These are phyloP conservation scores for Chroicocephalus ridibundus DNA, from an alignment of 2,113 vertebrate species.

Conservation along the genomic window DNA sequence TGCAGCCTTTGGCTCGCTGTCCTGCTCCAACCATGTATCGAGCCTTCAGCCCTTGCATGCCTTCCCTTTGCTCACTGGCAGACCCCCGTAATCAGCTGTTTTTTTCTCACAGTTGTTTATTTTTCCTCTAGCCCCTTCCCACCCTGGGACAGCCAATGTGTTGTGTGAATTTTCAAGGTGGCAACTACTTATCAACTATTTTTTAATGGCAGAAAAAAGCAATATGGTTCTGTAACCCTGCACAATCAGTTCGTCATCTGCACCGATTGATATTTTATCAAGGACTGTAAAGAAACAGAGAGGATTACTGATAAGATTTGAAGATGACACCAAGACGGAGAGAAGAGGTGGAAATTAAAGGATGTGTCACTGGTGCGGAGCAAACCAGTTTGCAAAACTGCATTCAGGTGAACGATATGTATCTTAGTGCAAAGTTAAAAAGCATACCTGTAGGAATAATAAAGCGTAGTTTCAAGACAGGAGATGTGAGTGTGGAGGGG, in stretches of 20 bases:
- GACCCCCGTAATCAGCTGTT: accelerated
- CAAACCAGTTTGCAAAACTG: neutral
- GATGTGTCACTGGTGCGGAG: neutral
- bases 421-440: neutral
- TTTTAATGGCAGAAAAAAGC: neutral
- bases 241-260: neutral
- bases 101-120: neutral
- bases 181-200: neutral
- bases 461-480: neutral
- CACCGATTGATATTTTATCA: neutral
- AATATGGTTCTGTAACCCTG: neutral
- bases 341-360: neutral
- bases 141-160: accelerated
- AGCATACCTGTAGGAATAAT: neutral
- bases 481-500: neutral
- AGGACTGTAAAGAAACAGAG: neutral
- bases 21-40: neutral
- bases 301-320: neutral
- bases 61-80: neutral
- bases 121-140: neutral
- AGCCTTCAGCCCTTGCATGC: neutral
- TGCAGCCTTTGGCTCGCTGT: neutral
- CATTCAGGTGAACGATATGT: accelerated
- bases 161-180: neutral
- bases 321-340: neutral